Evolutionary conservation across 2,797 vertebrate genomes (phyloP).

Genomic region (Spinus pinus): DNA sequence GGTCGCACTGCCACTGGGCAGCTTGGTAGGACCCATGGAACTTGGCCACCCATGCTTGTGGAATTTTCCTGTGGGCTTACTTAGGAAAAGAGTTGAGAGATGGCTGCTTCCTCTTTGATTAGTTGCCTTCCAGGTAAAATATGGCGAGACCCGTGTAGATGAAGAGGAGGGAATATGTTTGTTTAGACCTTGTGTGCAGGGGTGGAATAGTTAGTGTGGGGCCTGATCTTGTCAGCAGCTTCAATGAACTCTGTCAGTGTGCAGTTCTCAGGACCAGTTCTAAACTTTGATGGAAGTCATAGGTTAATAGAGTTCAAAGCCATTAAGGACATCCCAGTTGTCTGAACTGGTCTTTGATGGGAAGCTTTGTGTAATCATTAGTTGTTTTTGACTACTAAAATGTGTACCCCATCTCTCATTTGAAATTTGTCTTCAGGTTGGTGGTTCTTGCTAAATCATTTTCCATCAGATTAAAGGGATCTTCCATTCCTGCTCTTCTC

Average conservation of each 20-base stretch:
- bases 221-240: not conserved
- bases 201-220: not conserved
- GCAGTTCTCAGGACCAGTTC: not conserved
- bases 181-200: not conserved
- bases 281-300: not conserved
- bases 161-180: not conserved
- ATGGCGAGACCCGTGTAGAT: not conserved
- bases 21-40: not conserved
- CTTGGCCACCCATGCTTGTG: not conserved
- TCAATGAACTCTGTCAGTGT: not conserved
- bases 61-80: not conserved
- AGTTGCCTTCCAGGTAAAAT: not conserved
- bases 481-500: not conserved
- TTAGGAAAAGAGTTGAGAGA: not conserved
- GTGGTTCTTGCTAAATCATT: not conserved
- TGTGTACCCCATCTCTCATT: not conserved
- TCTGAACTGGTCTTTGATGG: not conserved
- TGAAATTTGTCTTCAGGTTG: not conserved
- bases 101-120: not conserved
- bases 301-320: not conserved
- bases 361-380: not conserved
- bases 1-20: accelerated
- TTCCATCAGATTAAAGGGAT: not conserved
- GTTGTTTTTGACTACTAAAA: not conserved
- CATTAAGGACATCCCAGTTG: not conserved